Percentiles rank a stretch among this genome's conserved stretches.
These are phyloP conservation scores for Tenualosa ilisha DNA, from an alignment of 2,797 vertebrate species.

Conservation along the genomic window DNA sequence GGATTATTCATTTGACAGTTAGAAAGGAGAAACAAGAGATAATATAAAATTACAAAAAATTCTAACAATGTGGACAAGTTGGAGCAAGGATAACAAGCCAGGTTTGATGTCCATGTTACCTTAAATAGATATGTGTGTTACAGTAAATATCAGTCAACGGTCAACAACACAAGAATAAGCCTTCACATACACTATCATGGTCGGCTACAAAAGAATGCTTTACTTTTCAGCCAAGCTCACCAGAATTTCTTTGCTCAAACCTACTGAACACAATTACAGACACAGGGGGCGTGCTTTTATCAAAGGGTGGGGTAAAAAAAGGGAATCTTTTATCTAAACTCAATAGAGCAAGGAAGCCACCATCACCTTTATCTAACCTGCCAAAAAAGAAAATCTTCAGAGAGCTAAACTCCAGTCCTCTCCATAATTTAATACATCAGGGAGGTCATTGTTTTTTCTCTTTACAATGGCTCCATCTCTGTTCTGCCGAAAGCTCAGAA, in stretches of 20 bases:
- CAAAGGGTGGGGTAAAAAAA: not conserved
- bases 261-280: not conserved
- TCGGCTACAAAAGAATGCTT: too few relatives aligned
- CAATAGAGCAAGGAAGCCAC: not conserved
- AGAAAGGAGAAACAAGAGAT: too few relatives aligned
- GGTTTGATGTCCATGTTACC: too few relatives aligned
- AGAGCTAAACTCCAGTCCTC: slow-evolving; percentile 19
- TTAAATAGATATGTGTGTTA: too few relatives aligned
- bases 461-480: slow-evolving; percentile 7
- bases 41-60: too few relatives aligned
- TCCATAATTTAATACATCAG: slow-evolving; percentile 23
- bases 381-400: not conserved
- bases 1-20: too few relatives aligned
- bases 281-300: not conserved
- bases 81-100: too few relatives aligned
- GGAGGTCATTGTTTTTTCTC: slow-evolving; percentile 14
- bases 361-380: not conserved
- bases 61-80: too few relatives aligned
- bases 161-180: too few relatives aligned
- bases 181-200: too few relatives aligned
- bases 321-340: slow-evolving; percentile 6
- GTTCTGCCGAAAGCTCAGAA: not conserved
- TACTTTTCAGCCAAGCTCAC: too few relatives aligned
- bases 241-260: not conserved
- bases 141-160: too few relatives aligned